These are phyloP conservation scores for Myiozetetes cayanensis DNA, from an alignment of 2,113 vertebrate genomes.

Conservation along the genomic window DNA sequence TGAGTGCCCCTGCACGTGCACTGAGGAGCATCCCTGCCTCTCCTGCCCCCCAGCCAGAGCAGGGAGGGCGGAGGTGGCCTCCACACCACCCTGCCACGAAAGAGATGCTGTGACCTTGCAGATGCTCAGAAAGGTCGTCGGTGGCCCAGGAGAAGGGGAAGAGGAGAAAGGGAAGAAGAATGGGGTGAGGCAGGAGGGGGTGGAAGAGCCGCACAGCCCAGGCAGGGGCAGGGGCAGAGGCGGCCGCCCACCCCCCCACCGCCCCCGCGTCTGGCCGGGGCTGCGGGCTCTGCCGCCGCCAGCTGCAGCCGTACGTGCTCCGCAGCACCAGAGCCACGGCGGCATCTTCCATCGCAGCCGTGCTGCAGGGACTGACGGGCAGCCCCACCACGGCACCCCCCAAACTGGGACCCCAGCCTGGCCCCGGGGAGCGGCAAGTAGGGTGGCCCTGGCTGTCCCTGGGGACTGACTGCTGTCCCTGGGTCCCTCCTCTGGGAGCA, in stretches of 20 bases:
- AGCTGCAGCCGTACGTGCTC: conserved; percentile 17
- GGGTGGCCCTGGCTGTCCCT: neutral
- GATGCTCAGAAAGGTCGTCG: neutral
- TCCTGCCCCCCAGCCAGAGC: neutral
- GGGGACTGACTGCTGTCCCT: neutral
- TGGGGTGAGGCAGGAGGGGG: neutral
- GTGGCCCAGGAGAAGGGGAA: neutral
- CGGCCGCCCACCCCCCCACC: neutral
- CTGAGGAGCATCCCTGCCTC: neutral
- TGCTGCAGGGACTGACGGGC: neutral
- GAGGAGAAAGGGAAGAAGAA: neutral
- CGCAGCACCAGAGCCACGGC: neutral
- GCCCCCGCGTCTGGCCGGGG: neutral
- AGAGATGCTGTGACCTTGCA: conserved; percentile 34
- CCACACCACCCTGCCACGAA: fast-evolving
- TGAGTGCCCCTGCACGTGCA: fast-evolving
- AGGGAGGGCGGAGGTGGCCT: neutral
- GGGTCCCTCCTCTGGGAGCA: fast-evolving
- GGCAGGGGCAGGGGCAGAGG: neutral
- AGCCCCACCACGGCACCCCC: neutral
- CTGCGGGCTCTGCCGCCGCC: neutral
- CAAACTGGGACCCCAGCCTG: neutral
- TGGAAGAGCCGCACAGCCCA: neutral
- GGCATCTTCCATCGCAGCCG: neutral
- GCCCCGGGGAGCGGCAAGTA: neutral